Evolutionary conservation across 2,797 vertebrate species (phyloP), one percentile per base, ranked within the genome.

Genomic region (Lacerta bilineata): DNA sequence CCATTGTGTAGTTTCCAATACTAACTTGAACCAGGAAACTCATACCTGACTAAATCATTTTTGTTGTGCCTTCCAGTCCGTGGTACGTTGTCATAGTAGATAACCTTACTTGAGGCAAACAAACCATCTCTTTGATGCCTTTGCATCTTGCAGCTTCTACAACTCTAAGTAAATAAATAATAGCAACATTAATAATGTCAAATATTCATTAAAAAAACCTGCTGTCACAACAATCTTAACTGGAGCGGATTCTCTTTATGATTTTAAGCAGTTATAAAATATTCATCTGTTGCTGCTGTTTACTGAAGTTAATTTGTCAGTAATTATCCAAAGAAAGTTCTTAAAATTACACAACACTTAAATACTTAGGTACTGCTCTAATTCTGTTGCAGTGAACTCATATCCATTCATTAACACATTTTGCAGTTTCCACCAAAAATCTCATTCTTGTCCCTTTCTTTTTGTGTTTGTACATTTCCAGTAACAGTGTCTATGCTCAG

Each of bases 181-280:
- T 13, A 84, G 13, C 9, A 72, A 4, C 64, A 92, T 91, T 93
- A 94, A 94, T 92, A 94, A 93, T 87, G 88, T 92, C 94, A 94
- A 93, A n/a, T 91, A 91, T 90, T 93, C 88, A 93, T 94, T 94
- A 90, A 94, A 92, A 94, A 78, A 50, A 55, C 50, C 50, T 27
- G 82, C 33, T 88, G 84, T 90, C 81, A 94, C 85, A 93, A 83
- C 85, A 92, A 77, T 86, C 75, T 94, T 94, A 74, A 80, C 91
- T 71, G 83, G 55, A 92, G 20, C 82, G 88, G 41, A 88, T 93
- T 94, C 25, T 93, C 91, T 94, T 90, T 90, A 91, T 91, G 80
- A 66, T 91, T 92, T 27, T 87, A 93, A 91, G 88, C 83, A 89
- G 66, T 87, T 93, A 93, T 92, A 68, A 95, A 95, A 96, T 92